phyloP scores from a whole-genome alignment of 2,797 vertebrate species.

The Octomys mimax region DNA sequence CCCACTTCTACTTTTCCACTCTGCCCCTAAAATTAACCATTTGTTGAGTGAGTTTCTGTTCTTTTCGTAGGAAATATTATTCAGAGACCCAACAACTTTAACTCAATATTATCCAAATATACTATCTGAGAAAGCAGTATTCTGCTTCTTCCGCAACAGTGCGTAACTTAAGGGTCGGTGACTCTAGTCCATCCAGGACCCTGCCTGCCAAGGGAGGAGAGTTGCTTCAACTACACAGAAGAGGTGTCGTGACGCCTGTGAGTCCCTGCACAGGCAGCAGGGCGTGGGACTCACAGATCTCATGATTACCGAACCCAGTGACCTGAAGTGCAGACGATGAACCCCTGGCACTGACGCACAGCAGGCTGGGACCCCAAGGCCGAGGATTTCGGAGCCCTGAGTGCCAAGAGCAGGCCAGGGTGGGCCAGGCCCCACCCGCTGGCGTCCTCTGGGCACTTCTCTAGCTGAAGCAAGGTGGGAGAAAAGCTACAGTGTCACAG shows the following conservation, averaged over 20 bases:
- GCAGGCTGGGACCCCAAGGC: neutral
- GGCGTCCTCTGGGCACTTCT: neutral
- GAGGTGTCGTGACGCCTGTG: neutral
- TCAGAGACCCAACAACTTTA: neutral
- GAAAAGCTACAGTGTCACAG: neutral
- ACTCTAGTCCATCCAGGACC: neutral
- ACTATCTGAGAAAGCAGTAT: neutral
- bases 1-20: neutral
- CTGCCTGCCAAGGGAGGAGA: neutral
- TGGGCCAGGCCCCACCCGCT: neutral
- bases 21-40: neutral
- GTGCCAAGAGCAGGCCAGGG: neutral
- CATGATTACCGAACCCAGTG: neutral
- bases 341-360: neutral
- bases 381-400: neutral
- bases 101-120: conserved; percentile 23
- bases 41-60: neutral
- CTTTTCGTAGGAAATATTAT: neutral
- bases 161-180: neutral
- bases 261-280: neutral
- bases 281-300: neutral
- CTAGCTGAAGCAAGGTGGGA: neutral
- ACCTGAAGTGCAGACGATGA: neutral
- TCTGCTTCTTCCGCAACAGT: conserved; percentile 12
- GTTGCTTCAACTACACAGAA: neutral